phyloP scores from a whole-genome alignment of 1,140 invertebrate genomes.

The Homalodisca vitripennis region DNA sequence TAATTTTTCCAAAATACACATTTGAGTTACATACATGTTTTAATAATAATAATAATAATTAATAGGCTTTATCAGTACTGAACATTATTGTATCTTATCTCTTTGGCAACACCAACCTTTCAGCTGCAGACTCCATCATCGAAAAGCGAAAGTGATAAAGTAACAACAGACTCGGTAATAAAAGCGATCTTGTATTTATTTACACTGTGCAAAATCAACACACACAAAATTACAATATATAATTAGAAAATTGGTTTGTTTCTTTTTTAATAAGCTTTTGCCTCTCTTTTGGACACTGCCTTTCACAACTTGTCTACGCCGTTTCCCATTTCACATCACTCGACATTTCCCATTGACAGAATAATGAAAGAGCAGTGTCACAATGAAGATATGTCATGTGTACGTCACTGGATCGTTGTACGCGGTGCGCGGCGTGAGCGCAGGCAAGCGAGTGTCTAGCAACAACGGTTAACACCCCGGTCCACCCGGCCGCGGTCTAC shows the following conservation, averaged over 20 bases:
- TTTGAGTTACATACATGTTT: no score
- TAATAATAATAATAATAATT: no score
- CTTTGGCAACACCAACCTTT: conserved; percentile 1
- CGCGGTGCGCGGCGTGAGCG: background rate
- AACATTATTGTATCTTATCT: conserved; percentile 3
- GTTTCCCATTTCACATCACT: no score
- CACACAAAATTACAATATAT: conserved; percentile 10
- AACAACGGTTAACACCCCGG: conserved; percentile 37
- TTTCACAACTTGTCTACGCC: no score
- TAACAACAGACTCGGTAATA: background rate
- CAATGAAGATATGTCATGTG: conserved; percentile 25
- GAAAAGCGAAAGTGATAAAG: background rate
- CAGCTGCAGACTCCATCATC: background rate
- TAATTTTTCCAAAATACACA: no score
- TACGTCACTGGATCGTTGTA: no score
- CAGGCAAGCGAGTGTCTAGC: no score
- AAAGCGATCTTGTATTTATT: background rate
- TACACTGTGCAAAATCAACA: conserved; percentile 1
- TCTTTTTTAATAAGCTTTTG: background rate
- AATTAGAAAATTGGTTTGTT: conserved; percentile 18
- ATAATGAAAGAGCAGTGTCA: conserved; percentile 26
- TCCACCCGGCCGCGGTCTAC: conserved; percentile 39
- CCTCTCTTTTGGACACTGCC: no score
- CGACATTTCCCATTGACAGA: background rate
- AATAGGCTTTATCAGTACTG: background rate